Conservation (phyloP, 2,888 invertebrate genomes). For the Drosophila paranaensis region DNA sequence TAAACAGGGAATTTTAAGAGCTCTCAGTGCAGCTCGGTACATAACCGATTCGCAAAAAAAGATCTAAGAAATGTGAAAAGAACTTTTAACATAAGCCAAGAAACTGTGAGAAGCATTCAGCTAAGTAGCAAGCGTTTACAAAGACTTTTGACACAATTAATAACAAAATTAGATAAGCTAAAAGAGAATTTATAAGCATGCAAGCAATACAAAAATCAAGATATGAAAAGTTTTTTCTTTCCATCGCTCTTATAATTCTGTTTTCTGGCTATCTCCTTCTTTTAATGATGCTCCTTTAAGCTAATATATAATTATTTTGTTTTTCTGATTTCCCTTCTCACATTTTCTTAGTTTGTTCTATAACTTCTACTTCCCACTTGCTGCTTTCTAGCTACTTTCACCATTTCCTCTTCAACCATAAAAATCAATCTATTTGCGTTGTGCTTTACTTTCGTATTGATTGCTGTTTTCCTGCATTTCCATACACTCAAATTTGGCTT, state of each 20-base stretch:
- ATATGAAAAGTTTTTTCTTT: too few species aligned
- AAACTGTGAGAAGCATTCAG: too few species aligned
- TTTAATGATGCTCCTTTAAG: background rate
- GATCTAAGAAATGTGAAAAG: background rate
- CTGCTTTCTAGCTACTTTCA: background rate
- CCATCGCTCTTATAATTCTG: too few species aligned
- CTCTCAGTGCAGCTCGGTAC: background rate
- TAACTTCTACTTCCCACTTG: background rate
- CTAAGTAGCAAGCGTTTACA: too few species aligned
- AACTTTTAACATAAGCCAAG: background rate
- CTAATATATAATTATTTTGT: too few species aligned
- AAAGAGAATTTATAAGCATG: too few species aligned
- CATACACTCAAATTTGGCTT: conserved; percentile 22
- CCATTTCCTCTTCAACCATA: background rate
- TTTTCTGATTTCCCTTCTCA: background rate
- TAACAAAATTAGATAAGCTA: too few species aligned
- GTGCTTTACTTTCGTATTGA: conserved; percentile 11
- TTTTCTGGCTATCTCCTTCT: too few species aligned
- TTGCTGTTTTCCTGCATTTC: conserved; percentile 24
- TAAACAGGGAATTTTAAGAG: background rate
- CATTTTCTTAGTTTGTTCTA: background rate
- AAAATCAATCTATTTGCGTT: background rate
- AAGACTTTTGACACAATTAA: too few species aligned
- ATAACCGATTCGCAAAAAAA: background rate
- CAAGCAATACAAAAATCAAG: too few species aligned